phyloP scores from a whole-genome alignment of 2,113 vertebrate genomes.

The Paratilapia polleni region DNA sequence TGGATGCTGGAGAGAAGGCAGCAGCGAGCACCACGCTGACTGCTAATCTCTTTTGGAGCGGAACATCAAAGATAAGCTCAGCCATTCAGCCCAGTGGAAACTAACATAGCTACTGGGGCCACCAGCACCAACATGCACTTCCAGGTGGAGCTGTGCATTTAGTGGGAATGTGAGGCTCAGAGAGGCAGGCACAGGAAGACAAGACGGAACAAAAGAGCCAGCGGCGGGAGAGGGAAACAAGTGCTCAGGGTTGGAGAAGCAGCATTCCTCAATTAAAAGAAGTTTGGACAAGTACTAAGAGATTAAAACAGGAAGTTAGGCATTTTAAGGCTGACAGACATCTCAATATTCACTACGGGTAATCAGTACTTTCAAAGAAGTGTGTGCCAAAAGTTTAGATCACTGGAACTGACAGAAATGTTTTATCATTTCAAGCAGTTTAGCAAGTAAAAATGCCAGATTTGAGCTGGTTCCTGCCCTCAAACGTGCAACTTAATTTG shows the following conservation, averaged over 20 bases:
- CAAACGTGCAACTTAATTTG: not conserved
- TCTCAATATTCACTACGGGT: not conserved
- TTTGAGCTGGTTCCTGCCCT: not conserved
- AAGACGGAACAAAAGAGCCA: not conserved
- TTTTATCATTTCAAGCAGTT: not conserved
- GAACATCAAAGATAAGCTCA: slow-evolving; percentile 86
- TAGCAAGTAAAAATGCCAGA: not conserved
- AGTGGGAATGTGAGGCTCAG: slow-evolving; percentile 4
- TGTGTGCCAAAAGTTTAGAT: too few relatives aligned
- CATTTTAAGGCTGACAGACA: not conserved
- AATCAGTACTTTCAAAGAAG: not conserved
- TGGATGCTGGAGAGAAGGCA: slow-evolving; percentile 42
- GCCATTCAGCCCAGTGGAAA: slow-evolving; percentile 55
- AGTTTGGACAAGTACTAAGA: not conserved
- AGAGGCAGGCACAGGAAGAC: not conserved
- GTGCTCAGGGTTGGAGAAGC: not conserved
- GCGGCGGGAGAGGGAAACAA: not conserved
- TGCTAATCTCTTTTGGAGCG: slow-evolving; percentile 83
- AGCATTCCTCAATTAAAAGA: slow-evolving; percentile 9
- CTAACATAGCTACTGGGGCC: slow-evolving; percentile 87
- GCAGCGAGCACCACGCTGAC: slow-evolving; percentile 77
- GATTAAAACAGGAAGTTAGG: not conserved
- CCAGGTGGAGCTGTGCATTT: slow-evolving; percentile 43
- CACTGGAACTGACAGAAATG: not conserved
- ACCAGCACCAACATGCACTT: slow-evolving; percentile 86